Base-by-base conservation (phyloP, 2,888 invertebrate species). In the Actias luna region DNA sequence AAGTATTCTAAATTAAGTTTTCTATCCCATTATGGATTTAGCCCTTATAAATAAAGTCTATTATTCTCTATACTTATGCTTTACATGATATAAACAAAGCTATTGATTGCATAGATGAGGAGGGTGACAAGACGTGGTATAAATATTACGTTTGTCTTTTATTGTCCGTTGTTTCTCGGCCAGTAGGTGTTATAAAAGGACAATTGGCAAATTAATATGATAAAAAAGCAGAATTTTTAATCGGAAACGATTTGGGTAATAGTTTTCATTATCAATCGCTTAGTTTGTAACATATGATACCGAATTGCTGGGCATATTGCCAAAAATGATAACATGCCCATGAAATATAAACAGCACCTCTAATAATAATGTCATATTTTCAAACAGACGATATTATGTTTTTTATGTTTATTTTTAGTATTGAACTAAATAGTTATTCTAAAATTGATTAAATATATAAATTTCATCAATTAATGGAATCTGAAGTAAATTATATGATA, bases 291-390 rank as follows among this genome's bases (percentile, higher is more conserved):
- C 29, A 14, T 55, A 29, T 55, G 55, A 29, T 29, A n/a, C 55
- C n/a, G 29, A 29, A 55, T 55, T 29, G 22, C 46, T 58, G 58
- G 58, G 62, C 62, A 35, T 22, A 18, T 7, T 14, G 31, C 62
- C 58, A 62, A 62, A 46, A 58, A 18, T 58, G 46, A 33, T 31
- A 50, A 18, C 10, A 27, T 10, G 3, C 25, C 27, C 27, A 10
- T n/a, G n/a, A 33, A 31, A 58, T 31, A 29, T 39, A 35, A 62
- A 18, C n/a, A 7, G 57, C 16, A 27, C 57, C 57, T 27, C 36
- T 12, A 52, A 27, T 8, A 7, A 52, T 14, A 18, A 61, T 36
- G 31, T 52, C 35, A 29, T 58, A 16, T 58, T 58, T 58, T 31
- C 8, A 58, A 55, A 58, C 29, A 22, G 46, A 10, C 36, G 39